Evolutionary conservation across 2,797 vertebrate species (phyloP).

Genomic region (Microcaecilia unicolor): DNA sequence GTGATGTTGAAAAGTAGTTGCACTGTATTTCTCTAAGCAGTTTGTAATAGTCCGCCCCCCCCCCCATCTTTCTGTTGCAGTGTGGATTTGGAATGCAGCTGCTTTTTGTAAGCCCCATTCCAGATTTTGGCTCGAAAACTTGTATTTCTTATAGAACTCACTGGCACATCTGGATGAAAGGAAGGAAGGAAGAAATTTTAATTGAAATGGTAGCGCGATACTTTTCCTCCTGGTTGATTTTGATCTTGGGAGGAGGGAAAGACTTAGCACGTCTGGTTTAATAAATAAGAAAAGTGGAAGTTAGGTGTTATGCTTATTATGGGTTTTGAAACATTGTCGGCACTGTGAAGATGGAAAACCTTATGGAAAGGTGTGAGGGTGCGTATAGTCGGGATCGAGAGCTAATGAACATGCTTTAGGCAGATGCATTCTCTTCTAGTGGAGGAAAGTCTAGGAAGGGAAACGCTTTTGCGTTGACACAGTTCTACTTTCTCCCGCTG

Average conservation of each 20-base stretch:
- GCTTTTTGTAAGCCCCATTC: neutral
- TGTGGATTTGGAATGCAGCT: too few relatives aligned
- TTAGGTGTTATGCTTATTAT: constrained; percentile 14
- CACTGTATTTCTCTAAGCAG: too few relatives aligned
- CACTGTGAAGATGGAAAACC: neutral
- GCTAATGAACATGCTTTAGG: too few relatives aligned
- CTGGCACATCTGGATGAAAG: constrained; percentile 25
- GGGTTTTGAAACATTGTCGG: neutral
- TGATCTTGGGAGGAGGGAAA: neutral
- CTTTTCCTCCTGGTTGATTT: too few relatives aligned
- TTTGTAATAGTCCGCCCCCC: too few relatives aligned
- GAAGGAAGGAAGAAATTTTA: constrained; percentile 8
- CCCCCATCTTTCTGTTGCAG: too few relatives aligned
- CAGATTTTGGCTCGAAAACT: constrained; percentile 2
- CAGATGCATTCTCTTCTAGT: neutral
- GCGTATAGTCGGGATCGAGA: too few relatives aligned
- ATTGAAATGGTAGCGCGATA: too few relatives aligned
- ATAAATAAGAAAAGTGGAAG: constrained; percentile 27
- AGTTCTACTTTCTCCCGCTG: constrained; percentile 17
- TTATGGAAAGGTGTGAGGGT: neutral
- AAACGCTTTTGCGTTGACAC: constrained; percentile 1
- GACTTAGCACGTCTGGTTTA: neutral
- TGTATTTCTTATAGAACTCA: neutral
- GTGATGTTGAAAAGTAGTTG: too few relatives aligned
- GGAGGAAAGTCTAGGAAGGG: neutral